phyloP scores from a whole-genome alignment of 2,888 invertebrate genomes.

The Ornithoptera priamus region DNA sequence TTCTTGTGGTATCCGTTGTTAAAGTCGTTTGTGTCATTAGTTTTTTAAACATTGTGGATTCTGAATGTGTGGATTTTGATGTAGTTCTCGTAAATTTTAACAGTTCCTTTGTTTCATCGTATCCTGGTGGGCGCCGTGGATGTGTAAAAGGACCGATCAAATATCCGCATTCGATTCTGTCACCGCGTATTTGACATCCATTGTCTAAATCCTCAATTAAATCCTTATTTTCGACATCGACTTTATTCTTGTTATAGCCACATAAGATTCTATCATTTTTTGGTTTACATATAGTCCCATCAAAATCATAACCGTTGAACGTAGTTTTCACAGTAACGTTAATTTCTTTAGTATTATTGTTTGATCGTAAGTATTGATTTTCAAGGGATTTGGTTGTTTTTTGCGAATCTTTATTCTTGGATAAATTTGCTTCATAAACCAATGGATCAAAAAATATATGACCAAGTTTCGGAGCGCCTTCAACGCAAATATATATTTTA shows the following conservation, averaged over 20 bases:
- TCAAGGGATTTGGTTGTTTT: neutral
- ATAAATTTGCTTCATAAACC: slow-evolving; percentile 39
- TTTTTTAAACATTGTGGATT: neutral
- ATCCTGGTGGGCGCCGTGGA: slow-evolving; percentile 36
- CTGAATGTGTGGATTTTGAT: neutral
- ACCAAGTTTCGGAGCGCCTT: slow-evolving; percentile 51
- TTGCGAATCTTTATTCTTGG: slow-evolving; percentile 16
- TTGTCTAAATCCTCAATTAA: slow-evolving; percentile 45
- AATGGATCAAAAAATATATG: slow-evolving; percentile 44
- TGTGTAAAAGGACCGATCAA: slow-evolving; percentile 35
- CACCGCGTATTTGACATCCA: slow-evolving; percentile 51
- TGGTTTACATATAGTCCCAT: slow-evolving; percentile 50
- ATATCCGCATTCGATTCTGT: slow-evolving; percentile 70
- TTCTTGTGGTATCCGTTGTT: neutral
- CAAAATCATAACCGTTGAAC: slow-evolving; percentile 49
- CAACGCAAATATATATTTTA: slow-evolving; percentile 24
- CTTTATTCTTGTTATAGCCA: slow-evolving; percentile 62
- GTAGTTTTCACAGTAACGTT: neutral
- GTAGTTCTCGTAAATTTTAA: slow-evolving; percentile 2
- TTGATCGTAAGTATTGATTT: slow-evolving; percentile 6
- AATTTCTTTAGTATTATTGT: neutral
- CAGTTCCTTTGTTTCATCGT: slow-evolving; percentile 14
- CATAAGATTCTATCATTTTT: slow-evolving; percentile 55
- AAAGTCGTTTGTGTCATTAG: neutral
- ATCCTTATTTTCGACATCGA: slow-evolving; percentile 36